phyloP scores from a whole-genome alignment of 1,140 invertebrate genomes.

The Calosoma granatense region DNA sequence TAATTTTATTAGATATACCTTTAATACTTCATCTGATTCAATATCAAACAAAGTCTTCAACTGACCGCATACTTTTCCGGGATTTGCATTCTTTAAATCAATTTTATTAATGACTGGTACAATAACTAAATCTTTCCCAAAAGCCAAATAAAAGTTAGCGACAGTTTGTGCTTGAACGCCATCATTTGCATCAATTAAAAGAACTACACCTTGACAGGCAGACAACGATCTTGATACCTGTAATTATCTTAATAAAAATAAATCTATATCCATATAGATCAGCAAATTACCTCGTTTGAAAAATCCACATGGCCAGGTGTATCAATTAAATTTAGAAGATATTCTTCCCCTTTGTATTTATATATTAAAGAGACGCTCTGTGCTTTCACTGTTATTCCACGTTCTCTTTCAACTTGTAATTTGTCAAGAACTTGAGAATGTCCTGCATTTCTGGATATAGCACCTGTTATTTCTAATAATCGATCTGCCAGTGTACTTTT shows the following conservation, averaged over 20 bases:
- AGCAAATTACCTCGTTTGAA: slow-evolving; percentile 84
- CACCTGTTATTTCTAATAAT: slow-evolving; percentile 81
- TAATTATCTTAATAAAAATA: not conserved
- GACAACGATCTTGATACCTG: slow-evolving; percentile 70
- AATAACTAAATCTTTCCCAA: slow-evolving; percentile 68
- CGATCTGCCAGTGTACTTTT: slow-evolving; percentile 94
- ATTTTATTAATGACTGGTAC: slow-evolving; percentile 97
- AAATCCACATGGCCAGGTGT: slow-evolving; percentile 99
- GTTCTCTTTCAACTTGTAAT: slow-evolving; percentile 80
- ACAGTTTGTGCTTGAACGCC: slow-evolving; percentile 97
- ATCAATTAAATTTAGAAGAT: slow-evolving; percentile 95
- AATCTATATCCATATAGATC: not conserved
- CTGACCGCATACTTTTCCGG: slow-evolving; percentile 68
- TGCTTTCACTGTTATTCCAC: slow-evolving; percentile 97
- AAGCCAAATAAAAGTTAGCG: slow-evolving; percentile 91
- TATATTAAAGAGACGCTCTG: slow-evolving; percentile 89
- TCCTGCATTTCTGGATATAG: slow-evolving; percentile 56
- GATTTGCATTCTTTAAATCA: slow-evolving; percentile 84
- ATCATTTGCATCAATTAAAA: slow-evolving; percentile 94
- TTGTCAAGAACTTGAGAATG: slow-evolving; percentile 81
- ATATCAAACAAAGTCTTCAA: slow-evolving; percentile 80
- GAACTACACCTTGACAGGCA: slow-evolving; percentile 89
- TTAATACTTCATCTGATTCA: slow-evolving; percentile 51
- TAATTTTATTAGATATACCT: slow-evolving; percentile 41
- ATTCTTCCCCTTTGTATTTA: slow-evolving; percentile 49